phyloP scores from a whole-genome alignment of 2,888 invertebrate species.

The Pherbina coryleti region DNA sequence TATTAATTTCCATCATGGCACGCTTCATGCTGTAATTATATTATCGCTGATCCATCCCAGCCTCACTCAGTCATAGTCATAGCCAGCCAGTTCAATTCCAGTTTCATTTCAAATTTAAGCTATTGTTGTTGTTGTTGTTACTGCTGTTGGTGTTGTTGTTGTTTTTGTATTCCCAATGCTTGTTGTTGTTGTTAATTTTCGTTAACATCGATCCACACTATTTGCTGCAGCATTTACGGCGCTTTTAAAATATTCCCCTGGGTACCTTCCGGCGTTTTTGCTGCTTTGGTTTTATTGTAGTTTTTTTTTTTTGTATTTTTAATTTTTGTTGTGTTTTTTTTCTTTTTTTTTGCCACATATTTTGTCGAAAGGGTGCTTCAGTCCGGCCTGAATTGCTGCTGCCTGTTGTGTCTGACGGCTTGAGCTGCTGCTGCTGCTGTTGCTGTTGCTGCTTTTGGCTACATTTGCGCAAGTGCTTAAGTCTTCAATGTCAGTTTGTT shows the following conservation, averaged over 20 bases:
- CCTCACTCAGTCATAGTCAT: too few species aligned
- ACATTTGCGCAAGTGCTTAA: conserved; percentile 33
- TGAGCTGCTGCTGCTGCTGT: neutral
- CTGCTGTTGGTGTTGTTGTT: neutral
- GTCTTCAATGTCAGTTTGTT: conserved; percentile 31
- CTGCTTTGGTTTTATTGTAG: neutral
- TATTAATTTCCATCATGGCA: conserved; percentile 3
- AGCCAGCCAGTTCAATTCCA: neutral
- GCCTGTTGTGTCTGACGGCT: neutral
- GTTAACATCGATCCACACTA: neutral
- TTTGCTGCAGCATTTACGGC: neutral
- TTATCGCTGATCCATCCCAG: neutral
- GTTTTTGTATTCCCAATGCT: neutral
- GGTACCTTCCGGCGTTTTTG: conserved; percentile 6
- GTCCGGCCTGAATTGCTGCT: neutral
- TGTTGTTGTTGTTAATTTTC: conserved; percentile 9
- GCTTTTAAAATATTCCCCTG: neutral
- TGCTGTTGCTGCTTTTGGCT: neutral
- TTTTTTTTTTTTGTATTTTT: neutral
- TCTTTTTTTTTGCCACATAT: neutral
- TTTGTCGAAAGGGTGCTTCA: conserved; percentile 16
- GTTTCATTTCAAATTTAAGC: neutral
- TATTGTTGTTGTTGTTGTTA: neutral
- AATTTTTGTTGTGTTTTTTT: too few species aligned
- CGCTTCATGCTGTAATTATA: conserved; percentile 12